phyloP scores from a whole-genome alignment of 2,888 invertebrate species.

The Dendrolimus houi region DNA sequence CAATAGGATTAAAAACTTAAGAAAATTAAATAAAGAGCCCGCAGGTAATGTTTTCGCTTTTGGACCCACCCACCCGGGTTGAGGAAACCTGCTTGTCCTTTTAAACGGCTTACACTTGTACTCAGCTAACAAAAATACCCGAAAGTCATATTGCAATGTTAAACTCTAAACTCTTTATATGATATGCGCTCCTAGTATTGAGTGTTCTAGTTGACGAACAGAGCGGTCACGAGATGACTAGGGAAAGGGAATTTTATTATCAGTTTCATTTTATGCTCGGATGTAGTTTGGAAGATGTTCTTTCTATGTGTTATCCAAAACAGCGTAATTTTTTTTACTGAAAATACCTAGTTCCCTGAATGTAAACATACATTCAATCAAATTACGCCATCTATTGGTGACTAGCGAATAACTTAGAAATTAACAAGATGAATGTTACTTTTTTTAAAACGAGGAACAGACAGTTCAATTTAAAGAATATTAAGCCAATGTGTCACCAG shows the following conservation, averaged over 20 bases:
- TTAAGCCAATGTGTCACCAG: constrained; percentile 58
- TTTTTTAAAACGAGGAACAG: constrained; percentile 15
- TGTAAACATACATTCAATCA: constrained; percentile 10
- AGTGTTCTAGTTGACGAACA: constrained; percentile 75
- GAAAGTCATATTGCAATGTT: constrained; percentile 24
- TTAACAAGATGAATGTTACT: constrained; percentile 3
- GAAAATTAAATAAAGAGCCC: too few relatives aligned
- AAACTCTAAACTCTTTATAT: constrained; percentile 23
- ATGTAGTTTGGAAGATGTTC: too few relatives aligned
- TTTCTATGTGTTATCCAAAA: too few relatives aligned
- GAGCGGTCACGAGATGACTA: constrained; percentile 45
- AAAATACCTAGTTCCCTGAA: constrained; percentile 1
- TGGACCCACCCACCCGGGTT: constrained; percentile 11
- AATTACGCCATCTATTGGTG: constrained; percentile 57
- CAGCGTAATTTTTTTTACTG: too few relatives aligned
- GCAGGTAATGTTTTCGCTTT: too few relatives aligned
- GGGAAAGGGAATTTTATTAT: too few relatives aligned
- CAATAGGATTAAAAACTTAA: too few relatives aligned
- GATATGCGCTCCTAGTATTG: constrained; percentile 52
- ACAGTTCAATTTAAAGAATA: constrained; percentile 45
- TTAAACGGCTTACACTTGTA: constrained; percentile 39
- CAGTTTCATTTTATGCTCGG: too few relatives aligned
- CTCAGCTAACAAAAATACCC: constrained; percentile 33
- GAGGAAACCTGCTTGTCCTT: constrained; percentile 29
- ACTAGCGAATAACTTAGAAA: constrained; percentile 33